A percentile compares a stretch with the other conserved stretches of the same genome.
Conservation (phyloP, 2,888 invertebrate genomes). For the Polyommatus icarus region DNA sequence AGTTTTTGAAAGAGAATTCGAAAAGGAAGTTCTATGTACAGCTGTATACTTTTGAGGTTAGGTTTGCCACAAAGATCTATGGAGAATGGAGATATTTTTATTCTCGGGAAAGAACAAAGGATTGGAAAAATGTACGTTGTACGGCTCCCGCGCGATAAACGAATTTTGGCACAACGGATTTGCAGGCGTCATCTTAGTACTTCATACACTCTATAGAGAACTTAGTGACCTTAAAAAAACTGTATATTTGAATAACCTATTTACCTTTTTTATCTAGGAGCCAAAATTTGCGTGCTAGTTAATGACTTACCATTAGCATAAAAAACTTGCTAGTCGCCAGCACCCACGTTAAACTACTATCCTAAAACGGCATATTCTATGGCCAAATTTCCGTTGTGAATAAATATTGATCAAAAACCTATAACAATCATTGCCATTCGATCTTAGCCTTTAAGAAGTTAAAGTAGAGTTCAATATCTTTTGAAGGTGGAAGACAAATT, state of each 20-base stretch:
- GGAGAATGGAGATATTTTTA: no score
- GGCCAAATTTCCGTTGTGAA: conserved; percentile 22
- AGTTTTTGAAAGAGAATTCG: no score
- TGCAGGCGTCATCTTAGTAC: no score
- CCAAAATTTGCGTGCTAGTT: conserved; percentile 27
- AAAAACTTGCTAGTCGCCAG: not conserved
- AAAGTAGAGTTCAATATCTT: not conserved
- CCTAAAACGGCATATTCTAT: conserved; percentile 13
- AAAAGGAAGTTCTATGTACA: no score
- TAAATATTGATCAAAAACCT: conserved; percentile 27
- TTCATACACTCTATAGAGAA: not conserved
- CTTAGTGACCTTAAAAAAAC: not conserved
- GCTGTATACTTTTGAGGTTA: no score
- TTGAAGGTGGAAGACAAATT: not conserved
- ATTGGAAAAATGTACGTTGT: no score
- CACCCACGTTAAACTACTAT: conserved; percentile 11
- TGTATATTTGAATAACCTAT: not conserved
- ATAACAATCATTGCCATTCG: not conserved
- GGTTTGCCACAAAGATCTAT: no score
- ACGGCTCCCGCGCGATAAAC: no score
- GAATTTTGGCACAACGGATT: no score
- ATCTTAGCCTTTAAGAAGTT: not conserved
- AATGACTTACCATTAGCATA: conserved; percentile 9
- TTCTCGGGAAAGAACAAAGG: no score
- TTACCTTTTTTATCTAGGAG: not conserved